Evolutionary conservation across 2,888 invertebrate genomes (phyloP).

Genomic region (Acleris sparsana): DNA sequence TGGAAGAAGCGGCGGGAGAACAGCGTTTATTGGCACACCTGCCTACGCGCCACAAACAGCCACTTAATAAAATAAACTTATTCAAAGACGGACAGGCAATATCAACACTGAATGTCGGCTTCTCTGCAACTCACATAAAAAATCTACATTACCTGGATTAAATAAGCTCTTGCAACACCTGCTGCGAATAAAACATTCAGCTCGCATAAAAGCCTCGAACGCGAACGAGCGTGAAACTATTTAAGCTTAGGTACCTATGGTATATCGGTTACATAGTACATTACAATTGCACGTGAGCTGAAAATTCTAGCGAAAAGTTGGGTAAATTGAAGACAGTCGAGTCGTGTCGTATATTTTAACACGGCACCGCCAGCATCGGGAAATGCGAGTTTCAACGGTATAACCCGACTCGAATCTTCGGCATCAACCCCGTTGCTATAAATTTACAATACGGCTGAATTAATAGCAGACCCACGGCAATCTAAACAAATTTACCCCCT

Average conservation of each 20-base stretch:
- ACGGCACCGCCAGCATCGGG: conserved; percentile 51
- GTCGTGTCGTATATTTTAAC: conserved; percentile 60
- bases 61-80: conserved; percentile 34
- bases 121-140: no score
- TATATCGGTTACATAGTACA: conserved; percentile 59
- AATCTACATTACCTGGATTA: no score
- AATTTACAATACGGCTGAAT: conserved; percentile 58
- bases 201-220: conserved; percentile 35
- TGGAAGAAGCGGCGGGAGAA: conserved; percentile 59
- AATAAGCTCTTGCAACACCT: conserved; percentile 5
- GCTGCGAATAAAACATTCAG: conserved; percentile 29
- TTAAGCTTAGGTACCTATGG: conserved; percentile 47
- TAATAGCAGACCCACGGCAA: conserved; percentile 44
- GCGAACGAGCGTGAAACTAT: conserved; percentile 46
- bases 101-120: not conserved
- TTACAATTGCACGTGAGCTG: conserved; percentile 63
- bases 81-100: conserved; percentile 18
- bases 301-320: conserved; percentile 54
- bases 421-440: conserved; percentile 52
- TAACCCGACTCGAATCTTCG: conserved; percentile 56
- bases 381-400: conserved; percentile 57
- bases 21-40: conserved; percentile 71
- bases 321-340: conserved; percentile 58
- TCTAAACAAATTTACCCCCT: conserved; percentile 48
- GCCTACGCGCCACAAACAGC: conserved; percentile 51